Evolutionary conservation across 2,888 invertebrate genomes (phyloP), one percentile per base, ranked within the genome.

Genomic region (Lithophane ornitopus): DNA sequence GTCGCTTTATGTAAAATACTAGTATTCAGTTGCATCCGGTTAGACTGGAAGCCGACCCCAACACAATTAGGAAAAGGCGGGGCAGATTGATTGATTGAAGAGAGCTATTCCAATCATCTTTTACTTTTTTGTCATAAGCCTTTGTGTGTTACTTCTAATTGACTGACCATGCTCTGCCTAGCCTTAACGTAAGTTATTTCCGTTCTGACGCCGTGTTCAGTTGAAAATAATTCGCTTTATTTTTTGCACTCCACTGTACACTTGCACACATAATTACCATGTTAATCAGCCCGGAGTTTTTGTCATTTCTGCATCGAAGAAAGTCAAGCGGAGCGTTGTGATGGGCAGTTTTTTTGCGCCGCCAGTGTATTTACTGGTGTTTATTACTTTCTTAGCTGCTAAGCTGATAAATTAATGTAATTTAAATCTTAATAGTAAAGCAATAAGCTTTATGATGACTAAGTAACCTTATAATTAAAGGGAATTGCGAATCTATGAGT

Each of bases 271-370:
- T 76, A 61, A 79, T 84, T 71, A 79, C 70, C 69, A 73, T 82
- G 76, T 70, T 84, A 85, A 82, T 79, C 61, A 70, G 34, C 3
- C 2, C 63, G 44, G 8, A 54, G 61, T 85, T 82, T 85, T 84
- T 82, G 70, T 70, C 26, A 74, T 54, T 41, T 49, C 44, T 82
- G 52, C 65, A 76, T 61, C 56, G 65, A 79, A 56, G 83, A 82
- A 79, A 85, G 86, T 79, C 69, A 70, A 78, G 14, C 44, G 74
- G 63, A 68, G 63, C 68, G 68, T 65, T 85, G 49, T 76, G 70
- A 69, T 71, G 73, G 44, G 46, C 34, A 70, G 12, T 62, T 84
- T 80, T 83, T 85, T 79, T 73, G 74, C 63, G 14, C 80, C 28
- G 0, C 9, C 46, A 66, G 44, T 85, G 74, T 82, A 82, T 82